Evolutionary conservation across 2,888 invertebrate genomes (phyloP).

Genomic region (Orthonevra nobilis): DNA sequence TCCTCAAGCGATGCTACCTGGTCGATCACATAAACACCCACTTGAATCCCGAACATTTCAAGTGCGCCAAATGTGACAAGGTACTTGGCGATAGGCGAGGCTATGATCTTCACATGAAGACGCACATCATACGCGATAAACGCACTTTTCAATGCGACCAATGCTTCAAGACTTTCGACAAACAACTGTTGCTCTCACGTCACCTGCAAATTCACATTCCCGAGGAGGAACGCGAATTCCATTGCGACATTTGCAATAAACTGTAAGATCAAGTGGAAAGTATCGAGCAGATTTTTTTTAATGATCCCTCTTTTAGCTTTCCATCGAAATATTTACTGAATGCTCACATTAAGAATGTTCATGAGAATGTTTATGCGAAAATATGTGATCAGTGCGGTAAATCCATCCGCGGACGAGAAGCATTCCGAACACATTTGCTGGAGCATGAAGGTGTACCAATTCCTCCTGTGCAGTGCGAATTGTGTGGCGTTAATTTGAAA

Average conservation of each 20-base stretch:
- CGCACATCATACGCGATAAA: slow-evolving; percentile 74
- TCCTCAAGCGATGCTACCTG: slow-evolving; percentile 74
- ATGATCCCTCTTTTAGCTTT: slow-evolving; percentile 73
- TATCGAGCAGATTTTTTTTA: background rate
- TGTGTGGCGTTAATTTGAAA: slow-evolving; percentile 76
- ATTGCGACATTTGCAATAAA: slow-evolving; percentile 75
- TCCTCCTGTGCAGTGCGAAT: slow-evolving; percentile 75
- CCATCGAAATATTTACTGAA: slow-evolving; percentile 75
- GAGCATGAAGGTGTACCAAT: slow-evolving; percentile 75
- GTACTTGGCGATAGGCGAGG: slow-evolving; percentile 73
- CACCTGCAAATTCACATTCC: slow-evolving; percentile 76
- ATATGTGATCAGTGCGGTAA: slow-evolving; percentile 78
- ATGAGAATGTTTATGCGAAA: slow-evolving; percentile 76
- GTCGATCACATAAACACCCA: slow-evolving; percentile 77
- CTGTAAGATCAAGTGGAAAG: slow-evolving; percentile 70
- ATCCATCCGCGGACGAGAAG: slow-evolving; percentile 75
- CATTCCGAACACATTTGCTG: slow-evolving; percentile 75
- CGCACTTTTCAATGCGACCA: slow-evolving; percentile 74
- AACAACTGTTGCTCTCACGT: slow-evolving; percentile 73
- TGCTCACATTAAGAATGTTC: slow-evolving; percentile 76
- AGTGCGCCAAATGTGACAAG: slow-evolving; percentile 74
- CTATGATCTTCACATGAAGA: slow-evolving; percentile 73
- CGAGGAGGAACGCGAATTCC: slow-evolving; percentile 74
- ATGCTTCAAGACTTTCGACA: slow-evolving; percentile 76
- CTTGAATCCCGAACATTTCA: slow-evolving; percentile 76